Evolutionary conservation across 2,113 vertebrate genomes (phyloP).

Genomic region (Neotragus pygmaeus): DNA sequence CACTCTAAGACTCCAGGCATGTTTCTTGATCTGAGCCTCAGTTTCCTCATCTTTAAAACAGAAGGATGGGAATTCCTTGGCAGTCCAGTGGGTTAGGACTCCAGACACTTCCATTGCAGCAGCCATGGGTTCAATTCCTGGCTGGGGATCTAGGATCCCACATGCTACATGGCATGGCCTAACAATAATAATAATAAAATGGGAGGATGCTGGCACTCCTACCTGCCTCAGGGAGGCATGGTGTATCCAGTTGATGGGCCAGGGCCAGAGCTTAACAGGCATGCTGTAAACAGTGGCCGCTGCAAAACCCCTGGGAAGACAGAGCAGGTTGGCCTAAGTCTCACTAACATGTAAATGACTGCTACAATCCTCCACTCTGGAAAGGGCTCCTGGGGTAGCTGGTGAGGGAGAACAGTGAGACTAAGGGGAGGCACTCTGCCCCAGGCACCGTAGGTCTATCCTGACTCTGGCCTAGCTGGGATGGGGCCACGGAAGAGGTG

Average conservation of each 20-base stretch:
- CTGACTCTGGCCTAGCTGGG: neutral
- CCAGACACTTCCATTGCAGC: neutral
- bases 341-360: neutral
- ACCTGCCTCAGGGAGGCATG: neutral
- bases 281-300: accelerated
- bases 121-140: neutral
- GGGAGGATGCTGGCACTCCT: neutral
- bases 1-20: accelerated
- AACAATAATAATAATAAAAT: neutral
- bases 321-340: neutral
- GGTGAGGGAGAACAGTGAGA: neutral
- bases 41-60: neutral
- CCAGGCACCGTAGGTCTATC: accelerated
- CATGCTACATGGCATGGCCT: neutral
- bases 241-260: neutral
- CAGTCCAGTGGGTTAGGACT: neutral
- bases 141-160: neutral
- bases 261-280: neutral
- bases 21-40: neutral
- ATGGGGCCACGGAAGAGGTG: neutral
- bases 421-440: neutral
- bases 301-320: neutral
- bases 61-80: neutral
- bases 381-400: neutral
- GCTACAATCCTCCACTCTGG: neutral